These are phyloP conservation scores for Anoplopoma fimbria DNA, from an alignment of 2,113 vertebrate species.

Conservation along the genomic window DNA sequence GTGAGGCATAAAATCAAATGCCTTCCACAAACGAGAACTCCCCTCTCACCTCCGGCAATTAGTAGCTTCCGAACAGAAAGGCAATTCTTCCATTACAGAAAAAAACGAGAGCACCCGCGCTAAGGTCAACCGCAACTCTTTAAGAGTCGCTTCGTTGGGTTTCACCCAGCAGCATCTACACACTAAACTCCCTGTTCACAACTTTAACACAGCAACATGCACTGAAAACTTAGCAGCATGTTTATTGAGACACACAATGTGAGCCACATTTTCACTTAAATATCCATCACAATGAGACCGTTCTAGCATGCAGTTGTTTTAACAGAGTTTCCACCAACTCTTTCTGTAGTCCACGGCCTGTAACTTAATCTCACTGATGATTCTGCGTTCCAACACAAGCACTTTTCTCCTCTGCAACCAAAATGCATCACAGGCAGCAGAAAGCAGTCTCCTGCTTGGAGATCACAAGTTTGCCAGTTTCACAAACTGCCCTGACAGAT, in stretches of 20 bases:
- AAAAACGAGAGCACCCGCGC: neutral
- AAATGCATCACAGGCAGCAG: neutral
- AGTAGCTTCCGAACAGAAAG: slow-evolving; percentile 41
- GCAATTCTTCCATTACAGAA: slow-evolving; percentile 28
- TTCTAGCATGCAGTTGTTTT: neutral
- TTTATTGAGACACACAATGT: no score
- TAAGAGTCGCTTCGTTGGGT: neutral
- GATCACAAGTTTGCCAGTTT: neutral
- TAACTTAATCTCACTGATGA: slow-evolving; percentile 13
- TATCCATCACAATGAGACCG: neutral
- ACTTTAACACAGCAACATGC: neutral
- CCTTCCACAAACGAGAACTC: slow-evolving; percentile 33
- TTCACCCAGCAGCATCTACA: slow-evolving; percentile 32
- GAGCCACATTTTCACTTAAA: neutral
- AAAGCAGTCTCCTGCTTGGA: neutral
- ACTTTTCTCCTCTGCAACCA: neutral
- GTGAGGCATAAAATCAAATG: slow-evolving; percentile 53
- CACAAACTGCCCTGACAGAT: neutral
- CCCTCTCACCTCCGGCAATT: slow-evolving; percentile 58
- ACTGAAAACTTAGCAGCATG: no score
- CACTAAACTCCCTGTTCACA: neutral
- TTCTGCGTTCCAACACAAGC: neutral
- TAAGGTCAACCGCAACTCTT: slow-evolving; percentile 10
- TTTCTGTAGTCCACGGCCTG: neutral
- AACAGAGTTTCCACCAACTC: neutral